Conservation (phyloP, 2,888 invertebrate species). For the Drosophila phalerata region DNA sequence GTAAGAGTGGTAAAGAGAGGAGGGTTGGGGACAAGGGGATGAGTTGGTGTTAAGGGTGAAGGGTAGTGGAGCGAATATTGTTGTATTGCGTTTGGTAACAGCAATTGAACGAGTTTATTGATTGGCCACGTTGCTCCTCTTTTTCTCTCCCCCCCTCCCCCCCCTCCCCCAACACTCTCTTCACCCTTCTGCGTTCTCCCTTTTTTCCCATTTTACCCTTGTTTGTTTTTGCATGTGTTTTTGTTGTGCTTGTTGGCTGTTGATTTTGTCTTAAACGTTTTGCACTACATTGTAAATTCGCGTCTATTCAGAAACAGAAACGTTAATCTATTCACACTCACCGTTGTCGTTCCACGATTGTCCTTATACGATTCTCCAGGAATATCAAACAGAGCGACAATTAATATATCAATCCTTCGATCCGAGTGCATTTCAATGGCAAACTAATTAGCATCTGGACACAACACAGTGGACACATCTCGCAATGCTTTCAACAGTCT, state of each 20-base stretch:
- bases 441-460: constrained; percentile 20
- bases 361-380: constrained; percentile 1
- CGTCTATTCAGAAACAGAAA: constrained; percentile 12
- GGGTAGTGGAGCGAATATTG: constrained; percentile 35
- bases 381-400: constrained; percentile 13
- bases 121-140: constrained; percentile 41
- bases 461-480: neutral
- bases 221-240: constrained; percentile 4
- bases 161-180: neutral
- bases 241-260: constrained; percentile 37
- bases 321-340: constrained; percentile 22
- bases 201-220: neutral
- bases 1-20: neutral
- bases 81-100: constrained; percentile 51
- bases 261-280: constrained; percentile 67
- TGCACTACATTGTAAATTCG: constrained; percentile 50
- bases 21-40: neutral
- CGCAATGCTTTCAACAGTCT: constrained; percentile 4
- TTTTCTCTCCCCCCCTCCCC: neutral
- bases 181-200: neutral
- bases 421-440: constrained; percentile 15
- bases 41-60: constrained; percentile 1
- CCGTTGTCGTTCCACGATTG: constrained; percentile 4
- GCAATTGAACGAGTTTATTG: constrained; percentile 58
- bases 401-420: constrained; percentile 15